These are phyloP conservation scores for Eilema sororculum DNA, from an alignment of 2,888 invertebrate genomes.

Conservation along the genomic window DNA sequence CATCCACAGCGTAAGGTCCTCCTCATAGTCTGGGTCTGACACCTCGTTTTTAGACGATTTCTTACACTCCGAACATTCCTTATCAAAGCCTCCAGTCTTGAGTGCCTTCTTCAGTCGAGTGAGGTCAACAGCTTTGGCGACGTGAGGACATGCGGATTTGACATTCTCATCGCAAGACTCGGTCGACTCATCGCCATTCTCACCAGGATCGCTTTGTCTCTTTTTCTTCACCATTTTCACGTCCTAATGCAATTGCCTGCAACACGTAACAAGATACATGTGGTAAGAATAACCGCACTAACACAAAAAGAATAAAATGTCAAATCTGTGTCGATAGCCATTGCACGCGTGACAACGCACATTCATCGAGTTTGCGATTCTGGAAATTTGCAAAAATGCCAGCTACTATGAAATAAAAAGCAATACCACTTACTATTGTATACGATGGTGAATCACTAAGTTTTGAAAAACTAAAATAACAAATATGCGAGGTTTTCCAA, in stretches of 20 bases:
- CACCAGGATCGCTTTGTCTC: conserved; percentile 89
- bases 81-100: conserved; percentile 82
- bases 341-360: conserved; percentile 86
- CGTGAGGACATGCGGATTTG: conserved; percentile 89
- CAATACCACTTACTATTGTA: conserved; percentile 78
- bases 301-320: conserved; percentile 85
- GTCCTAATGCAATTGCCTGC: conserved; percentile 75
- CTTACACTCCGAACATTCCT: conserved; percentile 88
- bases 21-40: conserved; percentile 80
- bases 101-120: conserved; percentile 87
- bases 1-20: conserved; percentile 89
- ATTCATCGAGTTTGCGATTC: conserved; percentile 67
- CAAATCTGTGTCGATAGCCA: conserved; percentile 86
- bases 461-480: conserved; percentile 60
- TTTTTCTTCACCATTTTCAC: conserved; percentile 91
- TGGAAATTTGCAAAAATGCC: conserved; percentile 43
- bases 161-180: conserved; percentile 91
- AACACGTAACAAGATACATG: conserved; percentile 85
- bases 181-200: conserved; percentile 89
- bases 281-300: conserved; percentile 83
- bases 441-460: conserved; percentile 62
- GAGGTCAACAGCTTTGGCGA: conserved; percentile 90
- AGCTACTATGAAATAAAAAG: conserved; percentile 54
- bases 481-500: conserved; percentile 61
- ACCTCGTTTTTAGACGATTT: conserved; percentile 78